phyloP scores from a whole-genome alignment of 2,113 vertebrate species.

The Pleuronectes platessa region DNA sequence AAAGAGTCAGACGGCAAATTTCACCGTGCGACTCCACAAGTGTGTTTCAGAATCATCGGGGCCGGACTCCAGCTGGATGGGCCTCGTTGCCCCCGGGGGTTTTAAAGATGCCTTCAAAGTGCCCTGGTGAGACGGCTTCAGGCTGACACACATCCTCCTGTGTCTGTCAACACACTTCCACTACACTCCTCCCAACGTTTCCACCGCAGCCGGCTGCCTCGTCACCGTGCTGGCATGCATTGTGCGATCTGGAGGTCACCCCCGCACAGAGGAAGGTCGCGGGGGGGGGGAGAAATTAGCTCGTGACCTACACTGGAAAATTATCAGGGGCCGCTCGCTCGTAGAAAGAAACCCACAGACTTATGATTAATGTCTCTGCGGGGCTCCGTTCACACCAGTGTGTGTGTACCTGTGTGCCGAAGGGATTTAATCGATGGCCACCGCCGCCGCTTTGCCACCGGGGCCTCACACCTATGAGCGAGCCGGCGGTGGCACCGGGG shows the following conservation, averaged over 20 bases:
- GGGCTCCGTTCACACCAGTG: constrained; percentile 10
- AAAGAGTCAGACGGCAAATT: not conserved
- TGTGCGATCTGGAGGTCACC: constrained; percentile 82
- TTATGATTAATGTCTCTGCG: constrained; percentile 62
- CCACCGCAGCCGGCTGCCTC: constrained; percentile 49
- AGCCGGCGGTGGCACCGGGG: constrained; percentile 55
- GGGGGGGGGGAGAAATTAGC: constrained; percentile 80
- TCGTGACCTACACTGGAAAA: constrained; percentile 77
- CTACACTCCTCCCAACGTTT: constrained; percentile 53
- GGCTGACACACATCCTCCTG: constrained; percentile 86
- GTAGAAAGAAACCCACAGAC: not conserved
- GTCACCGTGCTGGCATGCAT: constrained; percentile 87
- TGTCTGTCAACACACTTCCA: constrained; percentile 74
- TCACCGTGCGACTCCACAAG: not conserved
- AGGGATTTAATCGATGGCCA: constrained; percentile 46
- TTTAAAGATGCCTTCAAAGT: constrained; percentile 79
- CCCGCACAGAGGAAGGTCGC: constrained; percentile 83
- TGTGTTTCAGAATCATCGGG: not conserved
- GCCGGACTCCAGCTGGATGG: constrained; percentile 10
- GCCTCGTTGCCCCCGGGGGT: constrained; percentile 71
- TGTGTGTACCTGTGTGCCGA: constrained; percentile 31
- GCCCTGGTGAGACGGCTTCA: constrained; percentile 81
- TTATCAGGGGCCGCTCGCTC: constrained; percentile 64
- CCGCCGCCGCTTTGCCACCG: constrained; percentile 35
- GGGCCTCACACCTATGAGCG: constrained; percentile 56